These are phyloP conservation scores for Kuschelorhynchus macadamiae DNA, from an alignment of 2,888 invertebrate species.

Conservation along the genomic window DNA sequence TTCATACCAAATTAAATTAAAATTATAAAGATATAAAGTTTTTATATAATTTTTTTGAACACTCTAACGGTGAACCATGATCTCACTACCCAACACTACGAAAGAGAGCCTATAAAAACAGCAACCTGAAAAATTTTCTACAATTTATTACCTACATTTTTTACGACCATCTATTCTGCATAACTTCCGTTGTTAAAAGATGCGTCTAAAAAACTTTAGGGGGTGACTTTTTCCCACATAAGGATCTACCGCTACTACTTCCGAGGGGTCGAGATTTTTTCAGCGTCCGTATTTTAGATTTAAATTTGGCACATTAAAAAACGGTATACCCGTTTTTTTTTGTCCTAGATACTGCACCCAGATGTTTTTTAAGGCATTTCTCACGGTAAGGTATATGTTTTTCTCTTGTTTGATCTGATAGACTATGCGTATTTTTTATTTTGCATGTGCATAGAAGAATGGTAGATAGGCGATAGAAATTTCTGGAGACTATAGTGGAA, in stretches of 20 bases:
- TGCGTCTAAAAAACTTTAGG: constrained; percentile 57
- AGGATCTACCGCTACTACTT: constrained; percentile 49
- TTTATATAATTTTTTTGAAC: constrained; percentile 26
- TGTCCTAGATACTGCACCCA: constrained; percentile 23
- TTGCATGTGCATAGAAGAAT: constrained; percentile 19
- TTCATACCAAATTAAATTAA: constrained; percentile 24
- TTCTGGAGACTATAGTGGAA: not conserved
- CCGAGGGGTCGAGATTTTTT: constrained; percentile 45
- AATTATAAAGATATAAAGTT: constrained; percentile 33
- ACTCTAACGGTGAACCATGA: constrained; percentile 54
- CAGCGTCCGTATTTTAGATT: constrained; percentile 39
- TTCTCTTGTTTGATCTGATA: constrained; percentile 44
- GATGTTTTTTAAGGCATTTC: constrained; percentile 41
- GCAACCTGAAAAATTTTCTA: constrained; percentile 64
- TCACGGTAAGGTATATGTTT: constrained; percentile 51
- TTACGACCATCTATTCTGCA: constrained; percentile 52
- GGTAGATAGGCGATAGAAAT: constrained; percentile 1
- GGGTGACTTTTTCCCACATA: constrained; percentile 60
- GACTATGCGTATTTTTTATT: constrained; percentile 40
- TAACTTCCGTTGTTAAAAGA: constrained; percentile 41
- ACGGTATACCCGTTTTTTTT: constrained; percentile 34
- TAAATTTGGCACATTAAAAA: constrained; percentile 51
- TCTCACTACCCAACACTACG: constrained; percentile 8
- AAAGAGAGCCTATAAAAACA: constrained; percentile 48
- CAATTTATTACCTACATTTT: constrained; percentile 63